Conservation (phyloP, 2,113 vertebrate genomes). For the Phycodurus eques region DNA sequence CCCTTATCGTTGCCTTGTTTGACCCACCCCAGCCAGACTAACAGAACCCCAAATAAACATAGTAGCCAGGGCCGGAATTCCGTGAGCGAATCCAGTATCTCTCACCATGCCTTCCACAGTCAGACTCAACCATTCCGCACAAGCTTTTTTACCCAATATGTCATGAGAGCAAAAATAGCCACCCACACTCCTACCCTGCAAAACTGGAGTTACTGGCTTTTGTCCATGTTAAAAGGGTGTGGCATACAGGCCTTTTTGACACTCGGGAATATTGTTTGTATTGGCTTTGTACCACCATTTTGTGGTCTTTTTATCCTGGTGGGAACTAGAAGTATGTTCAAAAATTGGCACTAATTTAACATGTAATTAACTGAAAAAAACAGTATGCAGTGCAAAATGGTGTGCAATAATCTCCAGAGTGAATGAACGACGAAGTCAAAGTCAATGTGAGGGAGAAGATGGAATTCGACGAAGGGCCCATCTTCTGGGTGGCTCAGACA, state of each 20-base stretch:
- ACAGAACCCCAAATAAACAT: constrained; percentile 44
- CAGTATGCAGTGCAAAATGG: too few species aligned
- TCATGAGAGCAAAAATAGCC: constrained; percentile 16
- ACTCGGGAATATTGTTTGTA: neutral
- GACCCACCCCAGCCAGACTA: constrained; percentile 32
- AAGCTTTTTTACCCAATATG: neutral
- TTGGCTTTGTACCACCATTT: neutral
- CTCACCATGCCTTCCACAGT: constrained; percentile 10
- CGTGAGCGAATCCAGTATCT: constrained; percentile 2
- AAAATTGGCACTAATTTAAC: neutral
- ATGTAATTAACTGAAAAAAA: too few species aligned
- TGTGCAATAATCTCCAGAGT: too few species aligned
- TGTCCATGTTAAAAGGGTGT: constrained; percentile 15
- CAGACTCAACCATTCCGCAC: constrained; percentile 19
- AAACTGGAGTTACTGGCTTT: constrained; percentile 4
- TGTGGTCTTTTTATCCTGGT: neutral
- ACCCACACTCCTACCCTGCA: constrained; percentile 2
- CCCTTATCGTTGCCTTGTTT: constrained; percentile 37
- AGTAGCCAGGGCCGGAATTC: constrained; percentile 7
- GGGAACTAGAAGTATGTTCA: neutral
- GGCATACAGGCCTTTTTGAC: constrained; percentile 10
- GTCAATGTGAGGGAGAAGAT: too few species aligned
- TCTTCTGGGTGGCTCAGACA: too few species aligned
- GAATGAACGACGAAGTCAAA: too few species aligned
- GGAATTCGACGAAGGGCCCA: too few species aligned